Conservation (phyloP, 2,888 invertebrate genomes). For the Tromatobia lineatoria region DNA sequence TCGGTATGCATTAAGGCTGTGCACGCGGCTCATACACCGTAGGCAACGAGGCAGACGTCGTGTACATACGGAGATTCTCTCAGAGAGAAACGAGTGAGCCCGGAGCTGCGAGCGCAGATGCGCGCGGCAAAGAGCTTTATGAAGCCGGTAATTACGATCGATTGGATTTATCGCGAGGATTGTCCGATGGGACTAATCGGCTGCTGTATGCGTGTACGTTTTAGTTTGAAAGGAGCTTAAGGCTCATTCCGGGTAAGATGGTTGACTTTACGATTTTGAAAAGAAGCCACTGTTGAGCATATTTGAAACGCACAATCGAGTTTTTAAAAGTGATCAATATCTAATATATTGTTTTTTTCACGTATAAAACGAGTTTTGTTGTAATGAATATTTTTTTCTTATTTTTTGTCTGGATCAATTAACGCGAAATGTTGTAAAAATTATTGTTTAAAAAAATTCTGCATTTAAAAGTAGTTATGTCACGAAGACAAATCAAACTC, state of each 20-base stretch:
- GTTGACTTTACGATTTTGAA: too few relatives aligned
- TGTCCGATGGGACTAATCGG: conserved; percentile 62
- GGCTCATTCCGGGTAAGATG: not conserved
- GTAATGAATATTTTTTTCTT: too few relatives aligned
- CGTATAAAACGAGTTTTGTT: too few relatives aligned
- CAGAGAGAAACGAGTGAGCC: not conserved
- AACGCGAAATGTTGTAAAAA: too few relatives aligned
- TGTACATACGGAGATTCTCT: conserved; percentile 13
- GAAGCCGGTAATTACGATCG: conserved; percentile 68
- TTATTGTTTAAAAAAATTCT: too few relatives aligned
- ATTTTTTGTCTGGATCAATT: too few relatives aligned
- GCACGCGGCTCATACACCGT: conserved; percentile 20
- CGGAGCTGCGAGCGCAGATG: conserved; percentile 8
- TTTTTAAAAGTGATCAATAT: too few relatives aligned
- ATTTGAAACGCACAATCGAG: too few relatives aligned
- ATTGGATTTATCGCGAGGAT: conserved; percentile 65
- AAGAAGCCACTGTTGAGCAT: too few relatives aligned
- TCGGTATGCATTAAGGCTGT: conserved; percentile 54
- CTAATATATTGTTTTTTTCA: too few relatives aligned
- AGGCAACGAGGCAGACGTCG: conserved; percentile 14
- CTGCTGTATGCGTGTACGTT: not conserved
- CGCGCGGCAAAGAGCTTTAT: conserved; percentile 53
- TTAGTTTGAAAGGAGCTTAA: not conserved
- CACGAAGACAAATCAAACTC: too few relatives aligned
- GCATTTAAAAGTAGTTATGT: too few relatives aligned